Conservation (phyloP, 1,140 invertebrate species). For the Drosophila nasuta region DNA sequence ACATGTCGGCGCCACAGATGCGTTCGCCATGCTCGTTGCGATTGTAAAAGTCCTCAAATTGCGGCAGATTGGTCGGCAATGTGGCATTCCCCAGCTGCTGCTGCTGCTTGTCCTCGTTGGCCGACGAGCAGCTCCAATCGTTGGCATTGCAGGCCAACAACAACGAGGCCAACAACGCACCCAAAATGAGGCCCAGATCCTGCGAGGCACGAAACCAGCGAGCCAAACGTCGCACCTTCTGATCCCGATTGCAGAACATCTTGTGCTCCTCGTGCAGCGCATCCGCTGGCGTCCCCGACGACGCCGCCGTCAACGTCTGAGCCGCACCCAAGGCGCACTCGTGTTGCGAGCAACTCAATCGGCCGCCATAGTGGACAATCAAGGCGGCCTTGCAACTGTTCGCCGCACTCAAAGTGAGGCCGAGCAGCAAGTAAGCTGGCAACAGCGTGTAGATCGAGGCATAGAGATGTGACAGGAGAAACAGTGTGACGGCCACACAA, state of each 20-base stretch:
- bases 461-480: slow-evolving; percentile 87
- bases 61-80: slow-evolving; percentile 31
- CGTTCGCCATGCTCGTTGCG: slow-evolving; percentile 85
- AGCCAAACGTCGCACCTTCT: slow-evolving; percentile 79
- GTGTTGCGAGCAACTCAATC: slow-evolving; percentile 86
- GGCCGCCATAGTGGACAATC: slow-evolving; percentile 87
- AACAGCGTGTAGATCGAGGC: slow-evolving; percentile 87
- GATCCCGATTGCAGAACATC: slow-evolving; percentile 84
- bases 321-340: slow-evolving; percentile 77
- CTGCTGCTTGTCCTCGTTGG: slow-evolving; percentile 34
- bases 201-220: slow-evolving; percentile 85
- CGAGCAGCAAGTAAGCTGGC: slow-evolving; percentile 87
- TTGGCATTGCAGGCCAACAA: slow-evolving; percentile 85
- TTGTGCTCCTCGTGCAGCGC: slow-evolving; percentile 81
- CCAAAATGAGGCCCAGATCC: slow-evolving; percentile 86
- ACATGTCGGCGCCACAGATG: slow-evolving; percentile 86
- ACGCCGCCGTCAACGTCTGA: slow-evolving; percentile 65
- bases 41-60: slow-evolving; percentile 85
- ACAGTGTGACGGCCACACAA: slow-evolving; percentile 86
- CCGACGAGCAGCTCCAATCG: slow-evolving; percentile 67
- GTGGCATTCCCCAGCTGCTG: slow-evolving; percentile 12
- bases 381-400: slow-evolving; percentile 86
- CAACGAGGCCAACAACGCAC: slow-evolving; percentile 85
- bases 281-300: slow-evolving; percentile 80
- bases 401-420: slow-evolving; percentile 86